These are phyloP conservation scores for Oplegnathus fasciatus DNA, from an alignment of 2,113 vertebrate genomes.

Conservation along the genomic window DNA sequence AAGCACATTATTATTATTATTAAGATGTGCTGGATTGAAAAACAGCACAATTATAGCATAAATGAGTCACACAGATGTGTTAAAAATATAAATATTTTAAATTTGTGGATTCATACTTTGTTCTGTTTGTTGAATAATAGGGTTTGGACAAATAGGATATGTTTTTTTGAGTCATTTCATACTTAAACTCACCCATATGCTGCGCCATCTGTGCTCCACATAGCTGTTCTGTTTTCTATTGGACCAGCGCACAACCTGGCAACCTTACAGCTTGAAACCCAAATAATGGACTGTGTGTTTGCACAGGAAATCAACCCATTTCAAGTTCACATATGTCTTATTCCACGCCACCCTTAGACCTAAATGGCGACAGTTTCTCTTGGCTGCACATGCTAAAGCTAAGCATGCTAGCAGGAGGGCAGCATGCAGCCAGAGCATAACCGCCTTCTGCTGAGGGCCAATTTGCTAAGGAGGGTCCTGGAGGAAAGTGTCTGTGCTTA, in stretches of 20 bases:
- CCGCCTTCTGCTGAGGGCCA: conserved; percentile 77
- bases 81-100: conserved; percentile 24
- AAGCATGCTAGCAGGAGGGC: conserved; percentile 74
- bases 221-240: conserved; percentile 62
- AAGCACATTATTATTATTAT: not conserved
- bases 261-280: conserved; percentile 61
- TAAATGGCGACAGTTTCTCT: conserved; percentile 57
- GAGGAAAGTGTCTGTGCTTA: conserved; percentile 88
- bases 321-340: conserved; percentile 68
- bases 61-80: conserved; percentile 43
- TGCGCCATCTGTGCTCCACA: conserved; percentile 72
- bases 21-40: not conserved
- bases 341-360: conserved; percentile 52
- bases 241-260: conserved; percentile 69
- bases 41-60: not conserved
- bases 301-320: conserved; percentile 64
- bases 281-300: conserved; percentile 67
- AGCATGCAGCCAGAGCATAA: conserved; percentile 48
- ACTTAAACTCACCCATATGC: conserved; percentile 68
- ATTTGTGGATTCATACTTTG: not conserved
- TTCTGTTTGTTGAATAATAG: conserved; percentile 16
- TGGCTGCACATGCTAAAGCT: conserved; percentile 69
- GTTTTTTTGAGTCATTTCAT: conserved; percentile 46
- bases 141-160: conserved; percentile 50
- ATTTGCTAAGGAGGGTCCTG: conserved; percentile 39